These are phyloP conservation scores for Delia radicum DNA, from an alignment of 1,140 invertebrate genomes.

Conservation along the genomic window DNA sequence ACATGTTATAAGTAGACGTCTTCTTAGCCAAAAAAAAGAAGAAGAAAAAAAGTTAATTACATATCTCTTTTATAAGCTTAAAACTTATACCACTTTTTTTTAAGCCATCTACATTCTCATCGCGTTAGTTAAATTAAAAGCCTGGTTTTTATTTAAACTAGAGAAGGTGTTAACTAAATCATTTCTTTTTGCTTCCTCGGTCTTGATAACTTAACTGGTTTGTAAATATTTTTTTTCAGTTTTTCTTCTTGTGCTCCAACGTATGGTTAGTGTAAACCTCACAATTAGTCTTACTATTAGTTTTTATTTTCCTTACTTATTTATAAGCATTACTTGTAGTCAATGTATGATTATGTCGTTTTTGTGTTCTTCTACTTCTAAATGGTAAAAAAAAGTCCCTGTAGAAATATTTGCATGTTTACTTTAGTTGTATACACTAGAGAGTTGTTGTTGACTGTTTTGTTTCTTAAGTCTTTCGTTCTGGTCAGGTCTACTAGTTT, in stretches of 20 bases:
- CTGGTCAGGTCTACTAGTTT: neutral
- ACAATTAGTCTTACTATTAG: slow-evolving; percentile 18
- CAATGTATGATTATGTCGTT: neutral
- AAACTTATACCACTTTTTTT: neutral
- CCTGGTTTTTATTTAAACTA: neutral
- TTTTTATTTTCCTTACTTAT: neutral
- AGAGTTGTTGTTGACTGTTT: neutral
- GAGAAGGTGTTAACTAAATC: slow-evolving; percentile 19
- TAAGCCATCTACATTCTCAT: too few relatives aligned
- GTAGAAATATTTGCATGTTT: neutral
- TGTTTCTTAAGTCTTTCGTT: neutral
- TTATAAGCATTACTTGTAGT: neutral
- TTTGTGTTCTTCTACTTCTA: neutral
- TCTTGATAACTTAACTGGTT: slow-evolving; percentile 12
- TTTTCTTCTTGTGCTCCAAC: too few relatives aligned
- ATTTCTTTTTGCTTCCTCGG: neutral
- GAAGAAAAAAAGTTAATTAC: neutral
- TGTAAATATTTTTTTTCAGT: neutral
- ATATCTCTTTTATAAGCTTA: neutral
- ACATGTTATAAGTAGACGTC: neutral
- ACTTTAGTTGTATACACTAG: neutral
- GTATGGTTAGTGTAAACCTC: neutral
- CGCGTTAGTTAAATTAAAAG: too few relatives aligned
- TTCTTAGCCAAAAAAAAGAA: neutral
- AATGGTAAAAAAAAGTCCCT: neutral